phyloP scores from a whole-genome alignment of 2,888 invertebrate species.

The Epistrophe grossulariae region DNA sequence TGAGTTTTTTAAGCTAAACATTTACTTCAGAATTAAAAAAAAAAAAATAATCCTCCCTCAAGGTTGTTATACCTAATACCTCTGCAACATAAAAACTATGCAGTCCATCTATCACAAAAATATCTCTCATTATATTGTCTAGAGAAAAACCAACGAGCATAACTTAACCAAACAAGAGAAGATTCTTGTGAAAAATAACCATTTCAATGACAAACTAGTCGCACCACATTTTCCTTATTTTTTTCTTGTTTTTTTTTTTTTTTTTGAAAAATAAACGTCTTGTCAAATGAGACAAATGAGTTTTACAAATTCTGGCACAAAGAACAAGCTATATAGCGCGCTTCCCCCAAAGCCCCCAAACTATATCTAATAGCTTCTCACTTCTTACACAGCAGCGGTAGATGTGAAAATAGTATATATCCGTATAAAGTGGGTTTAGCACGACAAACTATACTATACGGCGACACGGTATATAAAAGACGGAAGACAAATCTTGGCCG shows the following conservation, averaged over 20 bases:
- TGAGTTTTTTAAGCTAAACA: too few species aligned
- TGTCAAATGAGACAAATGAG: slow-evolving; percentile 66
- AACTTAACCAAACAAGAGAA: neutral
- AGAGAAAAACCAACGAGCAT: neutral
- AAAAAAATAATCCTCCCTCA: slow-evolving; percentile 2
- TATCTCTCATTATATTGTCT: slow-evolving; percentile 6
- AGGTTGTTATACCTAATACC: slow-evolving; percentile 25
- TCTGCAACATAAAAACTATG: neutral
- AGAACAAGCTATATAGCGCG: slow-evolving; percentile 17
- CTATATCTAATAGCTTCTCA: neutral
- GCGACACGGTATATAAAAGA: slow-evolving; percentile 55
- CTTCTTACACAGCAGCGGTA: slow-evolving; percentile 4
- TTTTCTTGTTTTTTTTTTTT: neutral
- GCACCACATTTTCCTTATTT: slow-evolving; percentile 22
- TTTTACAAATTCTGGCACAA: slow-evolving; percentile 52
- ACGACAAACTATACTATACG: neutral
- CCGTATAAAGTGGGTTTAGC: slow-evolving; percentile 23
- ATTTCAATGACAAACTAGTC: slow-evolving; percentile 48
- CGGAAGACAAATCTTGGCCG: slow-evolving; percentile 62
- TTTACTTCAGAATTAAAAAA: neutral
- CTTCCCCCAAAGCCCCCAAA: slow-evolving; percentile 16
- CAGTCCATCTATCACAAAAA: slow-evolving; percentile 26
- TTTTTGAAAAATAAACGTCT: slow-evolving; percentile 28
- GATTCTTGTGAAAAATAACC: slow-evolving; percentile 23
- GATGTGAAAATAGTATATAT: slow-evolving; percentile 44